A percentile compares a stretch with the other conserved stretches of the same genome.
Conservation (phyloP, 2,113 vertebrate species). For the Atherinomorus stipes region DNA sequence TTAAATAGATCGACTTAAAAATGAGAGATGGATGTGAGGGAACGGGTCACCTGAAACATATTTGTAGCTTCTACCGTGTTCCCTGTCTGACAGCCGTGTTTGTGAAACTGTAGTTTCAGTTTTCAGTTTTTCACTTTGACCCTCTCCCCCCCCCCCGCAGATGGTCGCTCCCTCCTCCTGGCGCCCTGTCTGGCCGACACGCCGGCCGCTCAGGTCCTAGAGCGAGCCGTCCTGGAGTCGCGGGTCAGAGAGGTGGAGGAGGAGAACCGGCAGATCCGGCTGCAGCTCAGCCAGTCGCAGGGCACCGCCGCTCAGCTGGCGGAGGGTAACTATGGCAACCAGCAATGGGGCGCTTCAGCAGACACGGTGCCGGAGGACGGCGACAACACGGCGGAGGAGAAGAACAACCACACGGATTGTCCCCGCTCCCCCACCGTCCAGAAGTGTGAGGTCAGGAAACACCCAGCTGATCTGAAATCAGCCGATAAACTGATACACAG, state of each 20-base stretch:
- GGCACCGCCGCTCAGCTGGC: conserved; percentile 68
- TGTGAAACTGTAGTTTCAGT: neutral
- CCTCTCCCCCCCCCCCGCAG: conserved; percentile 29
- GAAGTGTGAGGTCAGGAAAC: conserved; percentile 89
- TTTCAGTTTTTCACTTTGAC: neutral
- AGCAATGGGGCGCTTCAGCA: conserved; percentile 83
- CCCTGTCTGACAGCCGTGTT: too few relatives aligned
- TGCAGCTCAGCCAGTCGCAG: conserved; percentile 85
- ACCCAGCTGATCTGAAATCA: neutral
- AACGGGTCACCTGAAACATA: too few relatives aligned
- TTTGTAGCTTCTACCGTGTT: too few relatives aligned
- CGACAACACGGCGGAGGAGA: conserved; percentile 72
- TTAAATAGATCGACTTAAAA: too few relatives aligned
- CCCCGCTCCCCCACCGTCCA: conserved; percentile 83
- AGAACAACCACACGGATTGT: conserved; percentile 86
- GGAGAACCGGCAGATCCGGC: conserved; percentile 89
- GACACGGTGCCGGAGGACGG: conserved; percentile 83
- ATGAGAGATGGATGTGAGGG: too few relatives aligned
- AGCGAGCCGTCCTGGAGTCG: conserved; percentile 84
- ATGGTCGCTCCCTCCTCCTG: conserved; percentile 78
- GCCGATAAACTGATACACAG: too few relatives aligned
- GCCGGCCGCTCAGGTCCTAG: conserved; percentile 73
- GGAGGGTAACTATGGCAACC: conserved; percentile 83
- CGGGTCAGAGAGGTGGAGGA: conserved; percentile 88
- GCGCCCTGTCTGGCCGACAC: conserved; percentile 77